Evolutionary conservation across 2,888 invertebrate species (phyloP), one percentile per base, ranked within the genome.

Genomic region (Panzeria rudis): DNA sequence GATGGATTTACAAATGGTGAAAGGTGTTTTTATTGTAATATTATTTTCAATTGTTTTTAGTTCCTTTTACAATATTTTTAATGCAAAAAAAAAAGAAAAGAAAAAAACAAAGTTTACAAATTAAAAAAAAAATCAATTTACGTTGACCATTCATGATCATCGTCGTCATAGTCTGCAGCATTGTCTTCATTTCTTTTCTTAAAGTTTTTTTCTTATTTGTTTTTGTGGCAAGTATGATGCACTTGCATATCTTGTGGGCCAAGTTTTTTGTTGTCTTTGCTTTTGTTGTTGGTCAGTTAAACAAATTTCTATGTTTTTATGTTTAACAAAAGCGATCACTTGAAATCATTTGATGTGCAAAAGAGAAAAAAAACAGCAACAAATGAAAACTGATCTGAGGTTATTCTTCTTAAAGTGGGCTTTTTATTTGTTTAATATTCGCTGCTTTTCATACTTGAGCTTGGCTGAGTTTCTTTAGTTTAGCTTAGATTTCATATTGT

Each of bases 11-110:
- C 78, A 75, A 75, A 75, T 71, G 75, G 85, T 85, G 85, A 85
- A 85, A 85, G 85, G 85, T 82, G 82, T 73, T 82, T 82, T 71
- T 82, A 72, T 66, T 66, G 80, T 56, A 44, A 64, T 61, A 44
- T 62, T 52, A 50, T 47, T 69, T 59, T 61, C 23, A 25, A 64
- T 68, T 44, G 69, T 38, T 71, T 56, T 44, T 68, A 61, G 69
- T 78, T 81, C 75, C 78, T 82, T 56, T 69, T 78, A 64, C 44
- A 82, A 84, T 81, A 69, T 84, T 69, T 75, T 85, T 50, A 41
- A 6, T 44, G 25, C 32, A 50, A 50, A 59, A 15, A 13, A 54
- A 23, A 56, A 71, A 25, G 17, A 32, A 17, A 20, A 15, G 13
- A 38, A 38, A 38, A 25, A 41, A n/a, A n/a, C n/a, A n/a, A n/a